phyloP scores from a whole-genome alignment of 2,888 invertebrate species.

The Dicroscelio sp. region DNA sequence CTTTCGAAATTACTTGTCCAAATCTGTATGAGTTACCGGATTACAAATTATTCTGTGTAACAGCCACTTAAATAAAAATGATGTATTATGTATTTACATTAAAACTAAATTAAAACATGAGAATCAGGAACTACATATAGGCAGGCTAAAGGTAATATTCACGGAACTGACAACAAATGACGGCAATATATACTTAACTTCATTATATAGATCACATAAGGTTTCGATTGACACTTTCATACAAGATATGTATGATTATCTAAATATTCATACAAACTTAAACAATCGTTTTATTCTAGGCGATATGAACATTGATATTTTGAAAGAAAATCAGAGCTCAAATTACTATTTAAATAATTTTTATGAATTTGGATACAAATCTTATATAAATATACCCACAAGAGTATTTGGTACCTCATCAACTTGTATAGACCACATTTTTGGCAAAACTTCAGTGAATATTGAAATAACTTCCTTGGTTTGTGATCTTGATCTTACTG shows the following conservation, averaged over 20 bases:
- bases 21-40: not conserved
- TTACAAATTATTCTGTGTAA: not conserved
- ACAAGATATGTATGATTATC: not conserved
- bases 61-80: slow-evolving; percentile 37
- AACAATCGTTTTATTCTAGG: slow-evolving; percentile 23
- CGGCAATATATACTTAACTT: not conserved
- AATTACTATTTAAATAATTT: slow-evolving; percentile 17
- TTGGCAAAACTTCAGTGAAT: not conserved
- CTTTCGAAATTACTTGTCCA: not conserved
- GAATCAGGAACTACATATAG: slow-evolving; percentile 3
- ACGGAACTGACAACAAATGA: not conserved
- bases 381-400: slow-evolving; percentile 26
- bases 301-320: slow-evolving; percentile 15
- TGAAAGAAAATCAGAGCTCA: not conserved
- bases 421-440: slow-evolving; percentile 31
- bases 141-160: slow-evolving; percentile 6
- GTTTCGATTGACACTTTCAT: not conserved
- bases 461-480: not conserved
- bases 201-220: slow-evolving; percentile 14
- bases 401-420: not conserved
- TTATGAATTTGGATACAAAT: slow-evolving; percentile 18
- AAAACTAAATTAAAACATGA: not conserved
- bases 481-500: slow-evolving; percentile 3
- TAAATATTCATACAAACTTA: not conserved
- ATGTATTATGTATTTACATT: slow-evolving; percentile 30